Conservation (phyloP, 2,888 invertebrate genomes). For the Scelioninae gen. 1 region DNA sequence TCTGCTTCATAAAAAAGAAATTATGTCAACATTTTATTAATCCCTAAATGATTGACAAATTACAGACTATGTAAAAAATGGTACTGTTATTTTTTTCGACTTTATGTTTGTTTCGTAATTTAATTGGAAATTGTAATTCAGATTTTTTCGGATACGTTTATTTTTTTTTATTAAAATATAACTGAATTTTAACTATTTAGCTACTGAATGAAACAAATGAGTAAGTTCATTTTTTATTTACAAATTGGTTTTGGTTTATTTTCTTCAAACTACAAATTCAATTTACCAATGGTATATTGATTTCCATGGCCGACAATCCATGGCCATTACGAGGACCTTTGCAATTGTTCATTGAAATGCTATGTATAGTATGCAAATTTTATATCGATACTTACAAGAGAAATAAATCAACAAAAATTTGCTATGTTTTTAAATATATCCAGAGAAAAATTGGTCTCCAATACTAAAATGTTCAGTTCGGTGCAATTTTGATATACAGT, state of each 20-base stretch:
- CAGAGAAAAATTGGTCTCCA: conserved; percentile 32
- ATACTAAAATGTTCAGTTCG: conserved; percentile 9
- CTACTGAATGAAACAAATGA: conserved; percentile 33
- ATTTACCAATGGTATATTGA: conserved; percentile 47
- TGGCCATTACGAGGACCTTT: conserved; percentile 51
- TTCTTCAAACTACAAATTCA: conserved; percentile 60
- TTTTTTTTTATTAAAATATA: too few relatives aligned
- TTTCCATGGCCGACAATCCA: conserved; percentile 34
- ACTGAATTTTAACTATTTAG: conserved; percentile 25
- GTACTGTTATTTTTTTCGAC: too few relatives aligned
- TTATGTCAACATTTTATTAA: background rate
- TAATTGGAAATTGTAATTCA: background rate
- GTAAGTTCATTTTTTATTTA: conserved; percentile 40
- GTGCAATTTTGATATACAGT: conserved; percentile 33
- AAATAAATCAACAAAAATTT: conserved; percentile 55
- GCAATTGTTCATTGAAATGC: conserved; percentile 52
- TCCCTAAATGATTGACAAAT: conserved; percentile 3
- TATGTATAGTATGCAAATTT: conserved; percentile 58
- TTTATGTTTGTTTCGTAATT: too few relatives aligned
- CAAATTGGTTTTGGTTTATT: conserved; percentile 32
- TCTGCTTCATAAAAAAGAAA: conserved; percentile 2
- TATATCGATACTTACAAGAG: conserved; percentile 54
- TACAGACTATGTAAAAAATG: background rate
- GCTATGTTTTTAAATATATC: conserved; percentile 3
- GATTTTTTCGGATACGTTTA: background rate